Conservation (phyloP, 1,140 invertebrate genomes). For the Homarus americanus region DNA sequence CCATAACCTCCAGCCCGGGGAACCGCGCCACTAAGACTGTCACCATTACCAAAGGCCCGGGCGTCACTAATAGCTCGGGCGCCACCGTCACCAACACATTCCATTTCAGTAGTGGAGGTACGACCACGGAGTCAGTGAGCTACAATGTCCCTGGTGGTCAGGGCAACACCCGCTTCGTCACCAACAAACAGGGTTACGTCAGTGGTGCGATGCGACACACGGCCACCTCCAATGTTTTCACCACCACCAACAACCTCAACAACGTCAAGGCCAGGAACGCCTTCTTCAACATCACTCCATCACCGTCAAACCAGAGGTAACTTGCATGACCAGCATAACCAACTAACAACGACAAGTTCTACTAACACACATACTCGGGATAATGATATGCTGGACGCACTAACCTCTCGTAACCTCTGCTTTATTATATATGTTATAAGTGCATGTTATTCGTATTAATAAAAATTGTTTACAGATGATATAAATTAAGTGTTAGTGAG, state of each 20-base stretch:
- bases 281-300: not conserved
- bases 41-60: not conserved
- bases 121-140: not conserved
- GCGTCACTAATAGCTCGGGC: not conserved
- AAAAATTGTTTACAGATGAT: too few relatives aligned
- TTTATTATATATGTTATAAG: too few relatives aligned
- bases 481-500: too few relatives aligned
- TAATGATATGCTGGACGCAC: too few relatives aligned
- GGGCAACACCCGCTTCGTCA: slow-evolving; percentile 8
- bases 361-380: too few relatives aligned
- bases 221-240: not conserved
- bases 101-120: slow-evolving; percentile 15
- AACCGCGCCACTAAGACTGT: not conserved
- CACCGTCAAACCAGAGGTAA: not conserved
- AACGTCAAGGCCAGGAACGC: not conserved
- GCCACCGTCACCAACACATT: slow-evolving; percentile 31
- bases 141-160: not conserved
- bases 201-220: not conserved
- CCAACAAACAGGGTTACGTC: slow-evolving; percentile 15
- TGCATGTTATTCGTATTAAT: too few relatives aligned
- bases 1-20: slow-evolving; percentile 6
- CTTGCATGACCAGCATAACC: not conserved
- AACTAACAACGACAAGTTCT: too few relatives aligned
- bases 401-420: too few relatives aligned
- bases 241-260: not conserved